Conservation (phyloP, 1,140 invertebrate species). For the Drosophila mayri region DNA sequence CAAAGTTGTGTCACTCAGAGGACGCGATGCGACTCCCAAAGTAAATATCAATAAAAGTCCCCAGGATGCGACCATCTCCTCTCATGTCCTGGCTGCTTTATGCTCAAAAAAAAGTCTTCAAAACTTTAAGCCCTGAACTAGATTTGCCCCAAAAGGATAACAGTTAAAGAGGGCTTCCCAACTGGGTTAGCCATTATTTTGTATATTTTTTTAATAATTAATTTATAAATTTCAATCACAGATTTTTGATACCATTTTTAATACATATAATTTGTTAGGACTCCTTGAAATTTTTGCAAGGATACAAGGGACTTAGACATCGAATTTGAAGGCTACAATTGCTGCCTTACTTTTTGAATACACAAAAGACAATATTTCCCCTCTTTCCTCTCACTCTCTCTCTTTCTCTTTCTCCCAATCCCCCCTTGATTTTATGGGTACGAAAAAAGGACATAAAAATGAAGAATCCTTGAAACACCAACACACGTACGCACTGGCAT, state of each 20-base stretch:
- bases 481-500: conserved; percentile 3
- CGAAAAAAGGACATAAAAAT: conserved; percentile 27
- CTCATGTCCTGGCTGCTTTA: background rate
- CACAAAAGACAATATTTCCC: conserved; percentile 26
- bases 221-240: background rate
- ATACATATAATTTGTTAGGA: background rate
- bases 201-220: background rate
- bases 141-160: background rate
- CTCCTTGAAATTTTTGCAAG: background rate
- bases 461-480: conserved; percentile 39
- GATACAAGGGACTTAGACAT: background rate
- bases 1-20: conserved; percentile 26
- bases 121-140: conserved; percentile 1
- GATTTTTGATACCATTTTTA: background rate
- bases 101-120: background rate
- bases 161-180: background rate
- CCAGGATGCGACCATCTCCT: conserved; percentile 1
- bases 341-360: conserved; percentile 17
- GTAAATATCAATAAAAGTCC: conserved; percentile 23
- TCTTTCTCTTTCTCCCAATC: background rate
- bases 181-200: background rate
- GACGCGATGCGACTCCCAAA: conserved; percentile 15
- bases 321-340: background rate
- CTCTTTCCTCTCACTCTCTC: background rate
- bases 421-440: conserved; percentile 18